Evolutionary conservation across 2,797 vertebrate species (phyloP).

Genomic region (Anniella stebbinsi): DNA sequence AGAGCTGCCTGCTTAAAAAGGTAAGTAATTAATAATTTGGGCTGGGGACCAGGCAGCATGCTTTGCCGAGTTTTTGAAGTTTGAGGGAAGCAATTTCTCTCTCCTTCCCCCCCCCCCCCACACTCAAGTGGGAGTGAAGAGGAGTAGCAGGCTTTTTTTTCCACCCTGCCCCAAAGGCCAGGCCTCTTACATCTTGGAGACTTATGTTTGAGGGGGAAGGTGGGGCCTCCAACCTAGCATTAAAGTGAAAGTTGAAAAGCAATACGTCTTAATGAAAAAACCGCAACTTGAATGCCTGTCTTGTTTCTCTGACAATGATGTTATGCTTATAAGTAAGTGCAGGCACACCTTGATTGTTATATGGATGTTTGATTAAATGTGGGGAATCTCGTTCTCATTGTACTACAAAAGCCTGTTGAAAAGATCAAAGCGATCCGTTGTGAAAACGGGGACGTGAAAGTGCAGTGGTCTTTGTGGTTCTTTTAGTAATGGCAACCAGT

Average conservation of each 20-base stretch:
- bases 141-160: neutral
- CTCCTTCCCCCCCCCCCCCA: neutral
- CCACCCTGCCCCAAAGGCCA: neutral
- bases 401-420: neutral
- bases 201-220: neutral
- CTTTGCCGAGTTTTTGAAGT: neutral
- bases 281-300: conserved; percentile 3
- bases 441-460: neutral
- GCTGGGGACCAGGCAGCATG: neutral
- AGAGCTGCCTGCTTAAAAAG: neutral
- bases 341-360: conserved; percentile 39
- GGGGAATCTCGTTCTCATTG: conserved; percentile 1
- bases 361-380: conserved; percentile 20
- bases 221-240: neutral
- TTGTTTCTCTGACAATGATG: conserved; percentile 36
- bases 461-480: neutral
- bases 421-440: conserved; percentile 29
- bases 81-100: neutral
- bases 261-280: conserved; percentile 8
- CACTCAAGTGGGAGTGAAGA: neutral
- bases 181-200: neutral
- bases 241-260: conserved; percentile 12
- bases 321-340: conserved; percentile 15
- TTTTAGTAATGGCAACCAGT: neutral
- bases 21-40: conserved; percentile 10